Evolutionary conservation across 2,113 vertebrate genomes (phyloP), one percentile per base, ranked within the genome.

Genomic region (Panurus biarmicus): DNA sequence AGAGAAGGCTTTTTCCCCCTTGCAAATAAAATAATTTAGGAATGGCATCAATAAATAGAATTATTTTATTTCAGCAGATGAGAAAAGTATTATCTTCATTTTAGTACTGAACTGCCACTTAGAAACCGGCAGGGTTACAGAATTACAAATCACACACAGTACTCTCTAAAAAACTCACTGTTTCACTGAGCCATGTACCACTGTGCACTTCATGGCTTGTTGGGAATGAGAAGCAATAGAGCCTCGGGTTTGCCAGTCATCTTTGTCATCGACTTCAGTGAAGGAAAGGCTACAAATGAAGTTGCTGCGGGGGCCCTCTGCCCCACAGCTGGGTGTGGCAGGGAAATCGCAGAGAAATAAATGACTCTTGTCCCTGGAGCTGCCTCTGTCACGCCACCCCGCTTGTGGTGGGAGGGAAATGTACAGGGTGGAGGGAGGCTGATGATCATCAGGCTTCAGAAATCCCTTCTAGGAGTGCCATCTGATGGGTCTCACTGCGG

Each of bases 1-100:
- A 65, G 66, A 28, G n/a, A 82, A 87, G 26, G 24, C 29, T 72
- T 80, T 81, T 72, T 53, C 28, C 80, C 10, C 26, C 21, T 45
- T 85, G 14, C 16, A 90, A 79, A 61, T 67, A 85, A 74, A 93
- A 71, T 81, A n/a, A 58, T 81, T 81, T 82, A 40, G 40, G n/a
- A 69, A 69, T 85, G 36, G 21, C 40, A 69, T 72, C 80, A 90
- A 75, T 75, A 71, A 76, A 75, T 26, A 72, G 7, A 94, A 64
- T 48, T 42, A 38, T 65, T 89, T 89, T 0, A 78, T 89, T 93
- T 92, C 80, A 85, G 66, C n/a, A 56, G 42, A 64, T 56, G 40
- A 56, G 78, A 91, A 53, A 3, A 1, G 7, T 36, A 51, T 78
- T 85, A 14, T 78, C 33, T 78, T 89, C 29, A 23, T 47, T 94